A percentile compares a stretch with the other conserved stretches of the same genome.
phyloP scores from a whole-genome alignment of 2,797 vertebrate species.

The Pipistrellus kuhlii region DNA sequence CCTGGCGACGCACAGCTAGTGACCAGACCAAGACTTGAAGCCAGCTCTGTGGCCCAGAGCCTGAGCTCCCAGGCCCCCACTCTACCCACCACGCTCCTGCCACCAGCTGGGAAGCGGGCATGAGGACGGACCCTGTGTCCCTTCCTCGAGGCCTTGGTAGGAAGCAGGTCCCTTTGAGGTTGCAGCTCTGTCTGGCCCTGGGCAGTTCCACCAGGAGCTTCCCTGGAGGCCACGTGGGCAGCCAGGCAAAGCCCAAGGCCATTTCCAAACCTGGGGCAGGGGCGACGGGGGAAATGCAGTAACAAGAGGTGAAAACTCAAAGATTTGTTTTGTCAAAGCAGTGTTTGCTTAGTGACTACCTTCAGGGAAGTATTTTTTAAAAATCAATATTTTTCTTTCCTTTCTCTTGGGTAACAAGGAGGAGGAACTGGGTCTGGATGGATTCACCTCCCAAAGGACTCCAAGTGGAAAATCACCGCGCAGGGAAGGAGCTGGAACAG shows the following conservation, averaged over 20 bases:
- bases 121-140: neutral
- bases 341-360: neutral
- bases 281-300: fast-evolving
- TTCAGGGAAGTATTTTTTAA: neutral
- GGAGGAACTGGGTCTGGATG: neutral
- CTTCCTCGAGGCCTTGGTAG: neutral
- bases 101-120: neutral
- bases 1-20: neutral
- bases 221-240: neutral
- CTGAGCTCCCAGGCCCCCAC: neutral
- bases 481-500: neutral
- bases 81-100: neutral
- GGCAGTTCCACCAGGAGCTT: fast-evolving
- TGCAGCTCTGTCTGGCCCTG: neutral
- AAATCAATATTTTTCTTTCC: neutral
- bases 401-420: neutral
- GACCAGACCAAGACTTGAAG: neutral
- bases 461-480: neutral
- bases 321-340: neutral
- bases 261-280: neutral
- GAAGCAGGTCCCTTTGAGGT: neutral
- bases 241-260: neutral
- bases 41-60: neutral
- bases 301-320: neutral
- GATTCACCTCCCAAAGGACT: neutral